Percentiles rank a stretch among this genome's conserved stretches.
These are phyloP conservation scores for Hesperophylax magnus DNA, from an alignment of 1,140 invertebrate species.

Conservation along the genomic window DNA sequence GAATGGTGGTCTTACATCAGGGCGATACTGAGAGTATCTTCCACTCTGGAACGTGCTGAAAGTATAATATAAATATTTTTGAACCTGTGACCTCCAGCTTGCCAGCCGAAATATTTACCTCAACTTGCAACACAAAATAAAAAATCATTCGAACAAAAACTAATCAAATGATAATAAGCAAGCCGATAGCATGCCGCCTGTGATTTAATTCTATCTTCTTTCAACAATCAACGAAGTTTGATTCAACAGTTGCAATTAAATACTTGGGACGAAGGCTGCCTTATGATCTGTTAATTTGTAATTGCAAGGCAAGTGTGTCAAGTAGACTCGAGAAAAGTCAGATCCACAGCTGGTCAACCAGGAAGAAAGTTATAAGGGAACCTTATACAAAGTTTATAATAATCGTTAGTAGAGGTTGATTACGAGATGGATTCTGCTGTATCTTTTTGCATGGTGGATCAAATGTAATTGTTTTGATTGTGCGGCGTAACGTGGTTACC, in stretches of 20 bases:
- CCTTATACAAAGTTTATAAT: not conserved
- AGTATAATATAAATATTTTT: too few species aligned
- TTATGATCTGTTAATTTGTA: conserved; percentile 30
- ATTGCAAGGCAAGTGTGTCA: conserved; percentile 38
- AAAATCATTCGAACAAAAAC: too few species aligned
- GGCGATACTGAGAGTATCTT: too few species aligned
- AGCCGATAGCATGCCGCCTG: too few species aligned
- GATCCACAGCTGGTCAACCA: not conserved
- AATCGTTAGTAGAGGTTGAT: not conserved
- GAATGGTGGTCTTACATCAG: too few species aligned
- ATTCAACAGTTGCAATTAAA: not conserved
- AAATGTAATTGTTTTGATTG: not conserved
- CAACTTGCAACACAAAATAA: too few species aligned
- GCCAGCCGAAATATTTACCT: too few species aligned
- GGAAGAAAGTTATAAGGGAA: not conserved
- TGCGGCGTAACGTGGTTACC: not conserved
- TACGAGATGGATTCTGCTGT: not conserved
- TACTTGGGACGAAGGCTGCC: not conserved
- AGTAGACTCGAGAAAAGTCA: conserved; percentile 1
- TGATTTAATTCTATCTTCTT: too few species aligned
- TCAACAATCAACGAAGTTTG: too few species aligned
- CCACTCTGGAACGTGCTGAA: too few species aligned
- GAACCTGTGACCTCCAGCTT: too few species aligned
- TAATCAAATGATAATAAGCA: too few species aligned
- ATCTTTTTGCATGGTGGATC: not conserved